Percentiles rank a stretch among this genome's conserved stretches.
phyloP scores from a whole-genome alignment of 2,797 vertebrate genomes.

The Syngnathus rostellatus region DNA sequence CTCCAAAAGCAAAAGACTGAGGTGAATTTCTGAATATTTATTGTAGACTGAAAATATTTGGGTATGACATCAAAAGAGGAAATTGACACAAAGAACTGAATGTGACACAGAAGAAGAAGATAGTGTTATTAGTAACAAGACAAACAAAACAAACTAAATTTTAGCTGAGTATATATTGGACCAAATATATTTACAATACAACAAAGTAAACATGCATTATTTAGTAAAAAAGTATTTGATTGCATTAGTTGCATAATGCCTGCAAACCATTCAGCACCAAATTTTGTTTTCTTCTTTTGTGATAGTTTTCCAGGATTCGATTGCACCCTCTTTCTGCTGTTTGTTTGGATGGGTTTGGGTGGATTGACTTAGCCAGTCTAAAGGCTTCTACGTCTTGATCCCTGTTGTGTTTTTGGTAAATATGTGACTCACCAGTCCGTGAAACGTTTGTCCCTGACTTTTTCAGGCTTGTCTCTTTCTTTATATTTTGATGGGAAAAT shows the following conservation, averaged over 20 bases:
- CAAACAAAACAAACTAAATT: too few relatives aligned
- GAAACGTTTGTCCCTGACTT: not conserved
- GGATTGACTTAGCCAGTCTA: not conserved
- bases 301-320: not conserved
- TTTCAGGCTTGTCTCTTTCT: not conserved
- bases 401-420: not conserved
- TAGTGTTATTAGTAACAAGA: not conserved
- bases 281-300: not conserved
- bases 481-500: too few relatives aligned
- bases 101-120: not conserved
- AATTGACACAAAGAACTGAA: not conserved
- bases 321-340: not conserved
- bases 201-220: not conserved
- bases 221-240: not conserved
- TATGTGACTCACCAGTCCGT: not conserved
- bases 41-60: not conserved
- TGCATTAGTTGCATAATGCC: not conserved
- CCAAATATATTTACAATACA: not conserved
- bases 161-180: not conserved
- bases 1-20: not conserved
- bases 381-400: not conserved
- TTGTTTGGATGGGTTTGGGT: not conserved
- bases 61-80: not conserved
- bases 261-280: not conserved
- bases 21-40: not conserved